These are phyloP conservation scores for Agrypnus murinus DNA, from an alignment of 2,888 invertebrate species.

Conservation along the genomic window DNA sequence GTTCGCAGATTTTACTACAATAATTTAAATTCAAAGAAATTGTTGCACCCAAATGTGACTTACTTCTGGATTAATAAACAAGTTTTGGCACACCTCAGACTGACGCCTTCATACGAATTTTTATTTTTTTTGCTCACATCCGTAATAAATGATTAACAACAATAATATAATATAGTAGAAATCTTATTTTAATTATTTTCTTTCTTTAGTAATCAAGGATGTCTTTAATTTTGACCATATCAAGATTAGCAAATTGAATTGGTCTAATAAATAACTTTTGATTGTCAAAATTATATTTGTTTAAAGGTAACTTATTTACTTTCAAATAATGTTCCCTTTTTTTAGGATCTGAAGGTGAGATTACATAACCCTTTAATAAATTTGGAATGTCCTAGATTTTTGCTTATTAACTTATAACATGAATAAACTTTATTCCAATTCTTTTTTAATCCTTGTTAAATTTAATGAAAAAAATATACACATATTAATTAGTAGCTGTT, in stretches of 20 bases:
- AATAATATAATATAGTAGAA: too few relatives aligned
- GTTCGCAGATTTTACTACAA: background rate
- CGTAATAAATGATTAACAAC: background rate
- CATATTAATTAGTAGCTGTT: too few relatives aligned
- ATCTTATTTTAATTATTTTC: too few relatives aligned
- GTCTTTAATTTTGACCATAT: too few relatives aligned
- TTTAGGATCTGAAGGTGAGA: constrained; percentile 22
- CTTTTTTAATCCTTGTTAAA: too few relatives aligned
- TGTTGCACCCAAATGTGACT: constrained; percentile 6
- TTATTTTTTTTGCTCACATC: background rate
- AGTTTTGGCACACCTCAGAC: constrained; percentile 3
- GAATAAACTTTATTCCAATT: too few relatives aligned
- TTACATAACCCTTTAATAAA: constrained; percentile 25
- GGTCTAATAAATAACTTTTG: too few relatives aligned
- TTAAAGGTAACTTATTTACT: constrained; percentile 8
- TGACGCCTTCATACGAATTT: background rate
- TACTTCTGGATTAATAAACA: constrained; percentile 8
- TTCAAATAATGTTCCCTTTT: constrained; percentile 26
- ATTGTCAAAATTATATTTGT: too few relatives aligned
- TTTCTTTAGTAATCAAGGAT: too few relatives aligned
- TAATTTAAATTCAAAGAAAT: background rate
- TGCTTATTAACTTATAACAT: too few relatives aligned
- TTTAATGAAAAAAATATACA: too few relatives aligned
- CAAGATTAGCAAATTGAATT: too few relatives aligned
- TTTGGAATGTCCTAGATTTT: constrained; percentile 15